Evolutionary conservation across 1,140 invertebrate species (phyloP), one percentile per base, ranked within the genome.

Genomic region (Temnothorax longispinosus): DNA sequence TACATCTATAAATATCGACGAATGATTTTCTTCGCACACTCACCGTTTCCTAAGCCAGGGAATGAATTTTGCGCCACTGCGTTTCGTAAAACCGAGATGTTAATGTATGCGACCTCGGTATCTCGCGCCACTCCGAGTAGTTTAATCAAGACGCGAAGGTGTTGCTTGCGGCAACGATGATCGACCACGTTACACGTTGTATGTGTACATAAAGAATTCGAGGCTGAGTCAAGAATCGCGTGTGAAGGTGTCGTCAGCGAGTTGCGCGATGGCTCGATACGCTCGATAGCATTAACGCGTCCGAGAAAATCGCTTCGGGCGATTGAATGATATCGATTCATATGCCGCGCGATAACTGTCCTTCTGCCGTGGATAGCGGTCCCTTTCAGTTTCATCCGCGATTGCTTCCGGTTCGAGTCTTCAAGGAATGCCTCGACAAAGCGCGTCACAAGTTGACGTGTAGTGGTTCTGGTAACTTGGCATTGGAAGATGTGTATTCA

Each of bases 101-200:
- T 84, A 84, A 84, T 60, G 47, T n/a, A 84, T 35, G 32, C 69
- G 80, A 60, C 80, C 80, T 84, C 69, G 69, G 56, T 21, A 18
- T n/a, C 77, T 54, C 77, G 11, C 13, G 47, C 21, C 21, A n/a
- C 52, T 50, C 21, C 47, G 27, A 71, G 50, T 74, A 38, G 27
- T 56, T 84, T 75, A 41, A 84, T 75, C 15, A 60, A 84, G 71
- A 35, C 44, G 76, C 77, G 80, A 75, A 84, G 69, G 80, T 60
- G 80, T 75, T 60, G 69, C 67, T 84, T 47, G 69, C 69, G 80
- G 80, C 67, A 60, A 84, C 8, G 41, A 84, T n/a, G 54, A 74
- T 84, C 69, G 80, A 50, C 41, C 52, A 82, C 65, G 64, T 69
- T 35, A 71, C 44, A 32, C 47, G 52, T 74, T 56, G 38, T 82